phyloP scores from a whole-genome alignment of 2,888 invertebrate genomes.

The Helleia helle region DNA sequence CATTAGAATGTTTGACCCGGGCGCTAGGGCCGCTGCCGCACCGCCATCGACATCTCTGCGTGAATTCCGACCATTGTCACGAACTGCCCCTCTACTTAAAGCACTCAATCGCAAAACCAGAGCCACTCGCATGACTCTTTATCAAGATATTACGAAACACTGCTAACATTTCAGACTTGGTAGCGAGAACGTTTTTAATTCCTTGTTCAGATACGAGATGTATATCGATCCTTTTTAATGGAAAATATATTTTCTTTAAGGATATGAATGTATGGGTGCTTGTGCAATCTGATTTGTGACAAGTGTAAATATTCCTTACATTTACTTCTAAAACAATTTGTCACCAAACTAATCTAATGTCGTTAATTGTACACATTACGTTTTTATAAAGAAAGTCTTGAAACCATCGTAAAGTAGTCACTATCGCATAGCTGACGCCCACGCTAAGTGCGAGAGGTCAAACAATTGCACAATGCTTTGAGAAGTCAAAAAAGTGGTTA shows the following conservation, averaged over 20 bases:
- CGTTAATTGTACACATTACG: constrained; percentile 1
- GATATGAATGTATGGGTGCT: no score
- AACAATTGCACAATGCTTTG: constrained; percentile 47
- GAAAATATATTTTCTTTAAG: no score
- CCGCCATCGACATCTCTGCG: constrained; percentile 38
- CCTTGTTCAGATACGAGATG: neutral
- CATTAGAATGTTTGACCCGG: constrained; percentile 66
- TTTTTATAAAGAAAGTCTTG: constrained; percentile 10
- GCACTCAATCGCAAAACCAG: constrained; percentile 14
- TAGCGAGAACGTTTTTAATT: constrained; percentile 3
- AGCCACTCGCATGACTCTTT: constrained; percentile 35
- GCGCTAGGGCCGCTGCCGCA: constrained; percentile 22
- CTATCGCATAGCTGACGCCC: constrained; percentile 41
- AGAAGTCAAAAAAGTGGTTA: constrained; percentile 38
- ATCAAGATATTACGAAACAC: constrained; percentile 31
- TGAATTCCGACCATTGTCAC: constrained; percentile 56
- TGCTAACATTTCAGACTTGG: constrained; percentile 11
- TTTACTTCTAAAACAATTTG: no score
- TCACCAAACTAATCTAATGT: no score
- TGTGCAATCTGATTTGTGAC: no score
- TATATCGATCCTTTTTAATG: no score
- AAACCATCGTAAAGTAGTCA: constrained; percentile 33
- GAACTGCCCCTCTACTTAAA: constrained; percentile 32
- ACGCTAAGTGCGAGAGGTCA: constrained; percentile 33
- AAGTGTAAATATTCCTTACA: no score